Evolutionary conservation across 2,113 vertebrate genomes (phyloP).

Genomic region (Machaerirhynchus nigripectus): DNA sequence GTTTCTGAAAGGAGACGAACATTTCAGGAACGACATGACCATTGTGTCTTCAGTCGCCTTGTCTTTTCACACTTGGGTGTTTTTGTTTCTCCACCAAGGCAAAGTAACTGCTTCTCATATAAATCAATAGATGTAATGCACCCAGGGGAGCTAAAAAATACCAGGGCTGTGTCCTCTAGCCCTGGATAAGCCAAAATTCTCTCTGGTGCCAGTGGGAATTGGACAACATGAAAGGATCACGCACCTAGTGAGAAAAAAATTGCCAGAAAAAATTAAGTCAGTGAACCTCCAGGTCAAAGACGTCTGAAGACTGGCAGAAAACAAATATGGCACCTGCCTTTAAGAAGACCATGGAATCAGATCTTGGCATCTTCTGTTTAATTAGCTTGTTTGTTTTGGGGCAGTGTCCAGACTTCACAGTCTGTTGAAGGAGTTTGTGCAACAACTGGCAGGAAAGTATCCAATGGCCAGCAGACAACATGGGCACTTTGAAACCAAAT

Average conservation of each 20-base stretch:
- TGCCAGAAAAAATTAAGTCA: neutral
- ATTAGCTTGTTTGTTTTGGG: neutral
- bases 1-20: constrained; percentile 33
- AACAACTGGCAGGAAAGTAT: neutral
- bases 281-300: neutral
- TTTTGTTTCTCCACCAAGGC: constrained; percentile 39
- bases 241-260: neutral
- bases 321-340: neutral
- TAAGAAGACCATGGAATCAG: neutral
- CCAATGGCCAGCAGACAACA: neutral
- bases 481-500: neutral
- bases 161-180: neutral
- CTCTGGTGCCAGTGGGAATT: neutral
- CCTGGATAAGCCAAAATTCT: neutral
- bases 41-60: constrained; percentile 25
- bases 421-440: neutral
- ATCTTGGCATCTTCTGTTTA: neutral
- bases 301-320: neutral
- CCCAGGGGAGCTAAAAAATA: constrained; percentile 3
- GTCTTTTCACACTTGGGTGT: constrained; percentile 11
- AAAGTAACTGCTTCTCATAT: constrained; percentile 31
- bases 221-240: neutral
- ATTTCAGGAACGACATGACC: neutral
- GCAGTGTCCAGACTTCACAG: neutral
- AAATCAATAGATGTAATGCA: constrained; percentile 36